Percentiles rank a stretch among this genome's conserved stretches.
Conservation (phyloP, 1,140 invertebrate species). For the Portunus trituberculatus region DNA sequence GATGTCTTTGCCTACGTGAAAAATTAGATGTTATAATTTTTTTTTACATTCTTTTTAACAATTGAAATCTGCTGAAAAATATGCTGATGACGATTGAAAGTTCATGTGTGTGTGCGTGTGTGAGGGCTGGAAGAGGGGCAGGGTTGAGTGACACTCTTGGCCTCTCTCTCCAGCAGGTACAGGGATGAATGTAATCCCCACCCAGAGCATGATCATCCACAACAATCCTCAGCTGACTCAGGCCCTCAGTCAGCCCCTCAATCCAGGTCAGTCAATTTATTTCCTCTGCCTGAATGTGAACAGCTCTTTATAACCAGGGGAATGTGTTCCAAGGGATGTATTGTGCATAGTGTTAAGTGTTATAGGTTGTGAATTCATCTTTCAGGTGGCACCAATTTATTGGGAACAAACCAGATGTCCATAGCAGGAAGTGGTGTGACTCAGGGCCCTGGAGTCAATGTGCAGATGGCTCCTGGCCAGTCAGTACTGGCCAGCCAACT, state of each 20-base stretch:
- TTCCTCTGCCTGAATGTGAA: no score
- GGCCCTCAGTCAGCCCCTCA: slow-evolving; percentile 65
- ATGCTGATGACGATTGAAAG: not conserved
- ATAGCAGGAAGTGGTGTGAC: slow-evolving; percentile 43
- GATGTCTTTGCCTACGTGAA: no score
- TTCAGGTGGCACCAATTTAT: slow-evolving; percentile 49
- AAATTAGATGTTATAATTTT: no score
- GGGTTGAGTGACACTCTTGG: slow-evolving; percentile 3
- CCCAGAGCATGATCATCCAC: slow-evolving; percentile 70
- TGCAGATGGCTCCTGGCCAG: slow-evolving; percentile 51
- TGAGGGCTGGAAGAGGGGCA: not conserved
- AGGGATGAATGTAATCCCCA: slow-evolving; percentile 64
- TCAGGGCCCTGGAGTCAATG: slow-evolving; percentile 59
- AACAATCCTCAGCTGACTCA: slow-evolving; percentile 66
- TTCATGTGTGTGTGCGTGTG: not conserved
- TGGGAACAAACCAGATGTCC: slow-evolving; percentile 49
- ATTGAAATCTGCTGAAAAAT: not conserved
- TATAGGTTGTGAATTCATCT: not conserved
- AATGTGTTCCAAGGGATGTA: not conserved
- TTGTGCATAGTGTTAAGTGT: not conserved
- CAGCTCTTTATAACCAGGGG: not conserved
- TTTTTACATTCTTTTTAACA: no score
- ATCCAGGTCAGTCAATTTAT: slow-evolving; percentile 40
- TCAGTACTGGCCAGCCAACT: slow-evolving; percentile 44
- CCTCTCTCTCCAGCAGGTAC: slow-evolving; percentile 38